Base-by-base conservation (phyloP, 2,797 vertebrate species). In the Pantherophis alleghaniensis region DNA sequence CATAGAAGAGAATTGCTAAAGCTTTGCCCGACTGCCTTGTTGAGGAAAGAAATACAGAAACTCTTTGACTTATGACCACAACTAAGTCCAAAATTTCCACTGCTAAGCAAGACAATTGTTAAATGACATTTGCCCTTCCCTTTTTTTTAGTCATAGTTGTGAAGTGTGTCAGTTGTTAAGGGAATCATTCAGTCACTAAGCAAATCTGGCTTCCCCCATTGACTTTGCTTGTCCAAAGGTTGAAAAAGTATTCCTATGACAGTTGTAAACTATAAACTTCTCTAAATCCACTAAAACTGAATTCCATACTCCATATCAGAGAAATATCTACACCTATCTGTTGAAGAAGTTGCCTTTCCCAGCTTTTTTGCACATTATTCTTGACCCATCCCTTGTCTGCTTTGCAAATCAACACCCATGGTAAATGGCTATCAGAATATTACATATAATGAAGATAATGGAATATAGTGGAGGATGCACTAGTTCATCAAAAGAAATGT, bases 1-100 rank as follows among this genome's bases (percentile, higher is more conserved):
- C 26, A 86, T 92, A 95, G 91, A 89, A 91, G 55, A 92, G 20
- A 4, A 87, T n/a, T 83, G 59, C 89, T 94, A 66, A 94, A 94
- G 86, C 11, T 42, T 61, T 74, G 7, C 89, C 94, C 90, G 0
- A 2, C 93, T 92, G 1, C 4, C 9, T 87, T 88, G 5, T 91
- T 13, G 7, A 74, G n/a, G n/a, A 92, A 74, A 57, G 6, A 57
- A 90, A 42, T 91, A 18, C 6, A 69, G 14, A 32, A 7, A 69
- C 5, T 69, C n/a, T 16, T 37, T 32, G 7, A 74, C 66, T 69
- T 32, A 74, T 2, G 1, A 74, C 1, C 14, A 74, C 14, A 37
- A 37, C 66, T 20, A 37, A 37, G 16, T 37, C n/a, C 66, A 74
- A 32, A 74, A 32, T 74, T 74, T 74, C 14, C 16, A 74, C n/a